Evolutionary conservation across 2,797 vertebrate species (phyloP), one percentile per base, ranked within the genome.

Genomic region (Parambassis ranga): DNA sequence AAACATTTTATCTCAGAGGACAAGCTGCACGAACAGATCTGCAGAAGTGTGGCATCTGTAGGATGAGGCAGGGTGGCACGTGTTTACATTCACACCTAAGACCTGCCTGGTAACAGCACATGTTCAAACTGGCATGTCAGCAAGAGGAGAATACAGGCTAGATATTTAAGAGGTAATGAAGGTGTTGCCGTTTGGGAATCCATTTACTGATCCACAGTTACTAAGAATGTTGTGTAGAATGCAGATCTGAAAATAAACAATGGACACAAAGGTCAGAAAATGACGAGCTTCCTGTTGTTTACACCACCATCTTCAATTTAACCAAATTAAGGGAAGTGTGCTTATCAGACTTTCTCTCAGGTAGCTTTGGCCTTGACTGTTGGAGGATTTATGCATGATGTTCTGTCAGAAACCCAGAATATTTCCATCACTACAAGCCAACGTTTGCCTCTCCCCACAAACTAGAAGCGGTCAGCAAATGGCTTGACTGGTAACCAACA

Each of bases 51-150:
- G 52, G 30, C 41, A 18, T 59, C 20, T 31, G 7, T 14, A 49
- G 15, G 23, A 71, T 47, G 31, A 32, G 43, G 58, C 43, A 9
- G 64, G 31, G 30, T 56, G 56, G 26, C 28, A 43, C 8, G 10
- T 65, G 31, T 67, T 67, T 71, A 55, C 39, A 56, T 22, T 19
- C 49, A 68, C 27, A 62, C 16, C 37, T 39, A 19, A n/a, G 15
- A 56, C 36, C 36, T 36, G 15, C 7, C 30, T 37, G 38, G 20
- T 48, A 72, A 38, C 27, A 58, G 42, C 30, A 63, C 20, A 43
- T 37, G 42, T 38, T 24, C n/a, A 57, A 36, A 53, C 6, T 50
- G 19, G 18, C 32, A 31, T 28, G 16, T n/a, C n/a, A n/a, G n/a
- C 6, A 30, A 15, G 15, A 16, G n/a, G 6, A 58, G 50, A 36